These are phyloP conservation scores for Clitarchus hookeri DNA, from an alignment of 2,888 invertebrate species.

Conservation along the genomic window DNA sequence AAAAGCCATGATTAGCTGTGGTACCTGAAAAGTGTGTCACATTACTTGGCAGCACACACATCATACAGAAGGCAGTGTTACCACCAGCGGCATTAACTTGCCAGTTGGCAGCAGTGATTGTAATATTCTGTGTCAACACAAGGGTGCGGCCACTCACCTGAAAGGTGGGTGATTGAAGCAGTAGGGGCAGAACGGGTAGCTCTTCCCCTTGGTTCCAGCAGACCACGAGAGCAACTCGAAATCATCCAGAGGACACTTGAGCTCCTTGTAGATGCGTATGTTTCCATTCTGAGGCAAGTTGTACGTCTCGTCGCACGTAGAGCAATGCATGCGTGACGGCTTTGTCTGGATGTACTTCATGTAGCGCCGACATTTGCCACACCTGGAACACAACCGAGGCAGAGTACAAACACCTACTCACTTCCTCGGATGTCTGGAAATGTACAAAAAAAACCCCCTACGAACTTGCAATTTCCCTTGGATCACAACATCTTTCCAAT, in stretches of 20 bases:
- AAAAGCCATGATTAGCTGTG: no score
- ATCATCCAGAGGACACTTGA: constrained; percentile 96
- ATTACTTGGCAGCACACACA: no score
- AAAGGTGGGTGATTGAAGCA: constrained; percentile 99
- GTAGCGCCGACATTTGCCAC: constrained; percentile 91
- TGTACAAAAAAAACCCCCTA: no score
- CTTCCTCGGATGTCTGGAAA: no score
- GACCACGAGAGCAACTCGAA: constrained; percentile 96
- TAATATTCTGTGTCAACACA: no score
- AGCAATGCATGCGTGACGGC: constrained; percentile 92
- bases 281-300: constrained; percentile 90
- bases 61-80: no score
- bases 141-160: constrained; percentile 55
- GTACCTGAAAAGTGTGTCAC: no score
- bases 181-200: constrained; percentile 95
- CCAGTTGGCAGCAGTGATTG: no score
- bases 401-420: no score
- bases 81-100: no score
- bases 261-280: constrained; percentile 90
- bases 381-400: constrained; percentile 52
- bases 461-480: no score
- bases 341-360: constrained; percentile 97
- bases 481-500: no score
- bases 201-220: constrained; percentile 92
- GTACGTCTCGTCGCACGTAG: constrained; percentile 96